These are phyloP conservation scores for Bubo bubo DNA, from an alignment of 2,113 vertebrate species.

Conservation along the genomic window DNA sequence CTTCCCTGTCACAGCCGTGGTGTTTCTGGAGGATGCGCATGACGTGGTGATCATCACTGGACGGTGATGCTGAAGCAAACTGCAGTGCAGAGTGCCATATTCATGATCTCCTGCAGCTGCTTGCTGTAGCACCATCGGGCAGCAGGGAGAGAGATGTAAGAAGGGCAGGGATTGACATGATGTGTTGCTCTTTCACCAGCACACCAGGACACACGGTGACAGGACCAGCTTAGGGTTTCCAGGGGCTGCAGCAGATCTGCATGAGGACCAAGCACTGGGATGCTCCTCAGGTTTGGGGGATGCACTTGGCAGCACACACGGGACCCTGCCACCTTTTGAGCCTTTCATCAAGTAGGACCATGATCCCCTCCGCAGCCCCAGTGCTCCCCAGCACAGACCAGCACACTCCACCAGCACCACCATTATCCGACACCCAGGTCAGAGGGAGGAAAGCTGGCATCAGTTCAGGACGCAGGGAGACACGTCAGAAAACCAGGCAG, in stretches of 20 bases:
- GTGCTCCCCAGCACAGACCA: background rate
- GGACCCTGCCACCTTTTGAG: background rate
- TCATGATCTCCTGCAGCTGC: background rate
- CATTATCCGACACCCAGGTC: fast-evolving
- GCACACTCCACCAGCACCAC: background rate
- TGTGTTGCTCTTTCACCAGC: background rate
- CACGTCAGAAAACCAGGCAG: fast-evolving
- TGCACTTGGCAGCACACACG: fast-evolving
- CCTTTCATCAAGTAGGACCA: background rate
- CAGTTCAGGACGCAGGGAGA: background rate
- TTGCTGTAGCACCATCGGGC: fast-evolving
- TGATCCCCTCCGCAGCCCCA: background rate
- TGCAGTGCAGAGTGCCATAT: background rate
- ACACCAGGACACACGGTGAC: background rate
- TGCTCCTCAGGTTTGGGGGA: background rate
- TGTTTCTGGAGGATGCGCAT: fast-evolving
- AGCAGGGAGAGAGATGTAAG: background rate
- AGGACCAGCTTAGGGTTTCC: background rate
- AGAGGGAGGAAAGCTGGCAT: background rate
- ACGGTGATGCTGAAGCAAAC: background rate
- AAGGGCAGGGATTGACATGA: background rate
- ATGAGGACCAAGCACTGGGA: background rate
- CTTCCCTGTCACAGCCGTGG: background rate
- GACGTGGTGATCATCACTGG: fast-evolving
- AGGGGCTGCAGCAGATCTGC: background rate